Evolutionary conservation across 2,888 invertebrate species (phyloP).

Genomic region (Parnassius apollo): DNA sequence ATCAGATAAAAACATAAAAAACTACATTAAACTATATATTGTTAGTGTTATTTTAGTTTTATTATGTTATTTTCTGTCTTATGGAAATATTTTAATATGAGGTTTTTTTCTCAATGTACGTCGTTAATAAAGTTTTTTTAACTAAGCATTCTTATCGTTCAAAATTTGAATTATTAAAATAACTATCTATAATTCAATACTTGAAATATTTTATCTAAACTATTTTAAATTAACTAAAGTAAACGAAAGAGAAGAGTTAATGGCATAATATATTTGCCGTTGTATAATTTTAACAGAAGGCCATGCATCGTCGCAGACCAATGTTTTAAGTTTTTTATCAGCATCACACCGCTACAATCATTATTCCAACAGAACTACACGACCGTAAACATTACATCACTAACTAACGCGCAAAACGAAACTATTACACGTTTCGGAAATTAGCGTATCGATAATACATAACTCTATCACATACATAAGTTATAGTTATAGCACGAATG

Average conservation of each 20-base stretch:
- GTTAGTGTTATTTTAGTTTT: no score
- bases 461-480: no score
- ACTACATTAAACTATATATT: no score
- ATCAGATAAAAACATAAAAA: no score
- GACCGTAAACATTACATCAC: constrained; percentile 6
- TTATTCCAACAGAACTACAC: constrained; percentile 2
- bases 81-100: no score
- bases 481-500: no score
- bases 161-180: not conserved
- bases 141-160: not conserved
- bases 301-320: not conserved
- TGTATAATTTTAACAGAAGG: constrained; percentile 6
- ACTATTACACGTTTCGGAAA: not conserved
- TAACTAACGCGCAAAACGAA: not conserved
- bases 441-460: not conserved
- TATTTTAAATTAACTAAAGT: no score
- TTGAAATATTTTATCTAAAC: not conserved
- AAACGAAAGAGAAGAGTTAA: no score
- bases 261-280: no score
- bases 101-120: no score
- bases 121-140: no score
- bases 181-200: not conserved
- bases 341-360: not conserved
- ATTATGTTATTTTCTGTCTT: no score
- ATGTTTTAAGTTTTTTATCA: not conserved